phyloP scores from a whole-genome alignment of 92 coral and sea anemone genomes.

The Porites evermanni region DNA sequence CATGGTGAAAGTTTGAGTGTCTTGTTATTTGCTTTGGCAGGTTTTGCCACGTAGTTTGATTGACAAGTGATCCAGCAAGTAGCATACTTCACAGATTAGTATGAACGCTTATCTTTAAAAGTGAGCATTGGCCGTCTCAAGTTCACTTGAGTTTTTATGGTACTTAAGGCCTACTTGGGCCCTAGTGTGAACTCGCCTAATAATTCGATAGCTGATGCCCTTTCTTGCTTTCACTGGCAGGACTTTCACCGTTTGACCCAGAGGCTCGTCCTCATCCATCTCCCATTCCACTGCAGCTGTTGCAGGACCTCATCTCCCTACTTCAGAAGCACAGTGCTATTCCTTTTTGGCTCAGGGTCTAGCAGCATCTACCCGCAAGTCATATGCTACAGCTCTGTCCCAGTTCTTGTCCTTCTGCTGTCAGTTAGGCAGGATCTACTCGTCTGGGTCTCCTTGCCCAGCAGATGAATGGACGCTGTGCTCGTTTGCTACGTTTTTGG shows the following conservation, averaged over 20 bases:
- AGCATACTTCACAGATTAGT: not conserved
- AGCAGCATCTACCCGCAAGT: conserved; percentile 49
- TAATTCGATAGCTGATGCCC: not conserved
- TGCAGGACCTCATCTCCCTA: not conserved
- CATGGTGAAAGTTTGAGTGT: conserved; percentile 42
- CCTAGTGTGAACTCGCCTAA: conserved; percentile 45
- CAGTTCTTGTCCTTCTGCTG: conserved; percentile 40
- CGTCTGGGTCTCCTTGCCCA: conserved; percentile 26
- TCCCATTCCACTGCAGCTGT: no score
- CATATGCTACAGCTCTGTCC: conserved; percentile 48
- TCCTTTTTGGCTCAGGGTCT: conserved; percentile 27
- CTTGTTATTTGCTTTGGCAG: conserved; percentile 40
- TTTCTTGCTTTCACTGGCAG: no score
- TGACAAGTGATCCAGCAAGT: conserved; percentile 1
- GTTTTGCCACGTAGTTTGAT: conserved; percentile 15
- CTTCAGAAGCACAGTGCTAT: conserved; percentile 13
- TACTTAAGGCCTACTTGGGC: conserved; percentile 37
- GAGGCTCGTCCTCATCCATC: no score
- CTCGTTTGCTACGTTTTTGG: conserved; percentile 37
- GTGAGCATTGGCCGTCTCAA: conserved; percentile 6
- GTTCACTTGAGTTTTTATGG: conserved; percentile 1
- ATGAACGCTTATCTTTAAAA: conserved; percentile 18
- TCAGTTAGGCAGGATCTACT: conserved; percentile 10
- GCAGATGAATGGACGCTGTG: conserved; percentile 53
- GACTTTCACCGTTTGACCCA: no score